These are phyloP conservation scores for Lacanobia wlatinum DNA, from an alignment of 2,888 invertebrate species.

Conservation along the genomic window DNA sequence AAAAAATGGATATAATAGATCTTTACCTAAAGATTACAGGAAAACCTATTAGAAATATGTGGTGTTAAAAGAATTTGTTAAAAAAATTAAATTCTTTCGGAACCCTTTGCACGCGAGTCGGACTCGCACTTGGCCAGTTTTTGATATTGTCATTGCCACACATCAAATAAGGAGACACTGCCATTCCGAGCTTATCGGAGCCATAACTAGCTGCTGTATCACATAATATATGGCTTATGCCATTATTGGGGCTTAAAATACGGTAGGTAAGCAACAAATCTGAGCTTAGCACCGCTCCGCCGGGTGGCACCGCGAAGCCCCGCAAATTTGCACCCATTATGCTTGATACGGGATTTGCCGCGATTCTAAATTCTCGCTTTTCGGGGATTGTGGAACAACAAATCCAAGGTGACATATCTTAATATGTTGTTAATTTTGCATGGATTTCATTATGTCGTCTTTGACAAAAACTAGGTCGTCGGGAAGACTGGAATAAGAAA, in stretches of 20 bases:
- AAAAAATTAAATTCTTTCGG: too few species aligned
- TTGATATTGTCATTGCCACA: neutral
- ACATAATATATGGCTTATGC: slow-evolving; percentile 53
- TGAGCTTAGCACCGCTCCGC: slow-evolving; percentile 64
- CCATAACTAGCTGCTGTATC: slow-evolving; percentile 34
- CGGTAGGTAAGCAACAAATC: slow-evolving; percentile 61
- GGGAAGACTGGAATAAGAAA: neutral
- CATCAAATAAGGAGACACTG: neutral
- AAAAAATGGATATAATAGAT: too few species aligned
- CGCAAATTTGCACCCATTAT: slow-evolving; percentile 80
- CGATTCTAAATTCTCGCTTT: slow-evolving; percentile 72
- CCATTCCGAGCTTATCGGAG: slow-evolving; percentile 30
- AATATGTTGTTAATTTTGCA: slow-evolving; percentile 61
- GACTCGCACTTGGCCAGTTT: too few species aligned
- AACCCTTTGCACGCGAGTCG: too few species aligned
- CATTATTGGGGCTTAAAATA: slow-evolving; percentile 66
- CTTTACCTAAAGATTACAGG: too few species aligned
- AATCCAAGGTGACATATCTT: slow-evolving; percentile 68
- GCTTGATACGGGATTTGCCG: slow-evolving; percentile 74
- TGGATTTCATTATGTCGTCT: slow-evolving; percentile 33
- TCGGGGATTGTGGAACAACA: slow-evolving; percentile 67
- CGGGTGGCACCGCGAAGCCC: slow-evolving; percentile 59
- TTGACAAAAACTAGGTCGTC: slow-evolving; percentile 8
- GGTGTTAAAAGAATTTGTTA: too few species aligned
- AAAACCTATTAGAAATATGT: too few species aligned